Evolutionary conservation across 2,888 invertebrate species (phyloP).

Genomic region (Pseudococcus viburni): DNA sequence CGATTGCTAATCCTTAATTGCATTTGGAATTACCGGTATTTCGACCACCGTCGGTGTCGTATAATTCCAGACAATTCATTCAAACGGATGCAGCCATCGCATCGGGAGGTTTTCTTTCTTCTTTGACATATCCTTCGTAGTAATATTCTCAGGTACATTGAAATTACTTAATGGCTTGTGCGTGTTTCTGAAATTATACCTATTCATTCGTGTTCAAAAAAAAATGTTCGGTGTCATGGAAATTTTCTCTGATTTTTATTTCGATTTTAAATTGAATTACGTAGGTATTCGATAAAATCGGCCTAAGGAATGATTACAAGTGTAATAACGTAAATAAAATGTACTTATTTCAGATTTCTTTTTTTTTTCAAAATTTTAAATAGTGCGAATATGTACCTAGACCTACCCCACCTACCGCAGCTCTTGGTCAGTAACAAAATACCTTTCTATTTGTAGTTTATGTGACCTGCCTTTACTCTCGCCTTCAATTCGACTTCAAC

Average conservation of each 20-base stretch:
- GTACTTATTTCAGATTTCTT: no score
- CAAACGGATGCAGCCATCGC: slow-evolving; percentile 10
- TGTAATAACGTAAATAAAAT: no score
- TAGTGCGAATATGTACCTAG: no score
- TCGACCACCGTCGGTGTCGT: not conserved
- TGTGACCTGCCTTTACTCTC: no score
- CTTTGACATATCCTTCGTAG: slow-evolving; percentile 19
- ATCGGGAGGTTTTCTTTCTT: not conserved
- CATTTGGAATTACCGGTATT: not conserved
- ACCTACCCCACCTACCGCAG: no score
- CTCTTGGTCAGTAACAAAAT: no score
- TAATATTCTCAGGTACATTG: not conserved
- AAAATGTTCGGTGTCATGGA: not conserved
- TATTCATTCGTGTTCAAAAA: not conserved
- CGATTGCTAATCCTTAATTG: slow-evolving; percentile 48
- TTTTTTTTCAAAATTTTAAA: no score
- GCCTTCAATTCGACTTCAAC: no score
- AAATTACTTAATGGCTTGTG: not conserved
- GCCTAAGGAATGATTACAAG: not conserved
- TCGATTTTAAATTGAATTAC: not conserved
- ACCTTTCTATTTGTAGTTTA: no score
- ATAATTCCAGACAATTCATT: not conserved
- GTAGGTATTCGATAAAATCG: not conserved
- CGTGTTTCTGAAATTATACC: not conserved
- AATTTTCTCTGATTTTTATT: not conserved